Evolutionary conservation across 92 coral and sea anemone genomes (phyloP), one percentile per base, ranked within the genome.

Genomic region (Ricordea florida): DNA sequence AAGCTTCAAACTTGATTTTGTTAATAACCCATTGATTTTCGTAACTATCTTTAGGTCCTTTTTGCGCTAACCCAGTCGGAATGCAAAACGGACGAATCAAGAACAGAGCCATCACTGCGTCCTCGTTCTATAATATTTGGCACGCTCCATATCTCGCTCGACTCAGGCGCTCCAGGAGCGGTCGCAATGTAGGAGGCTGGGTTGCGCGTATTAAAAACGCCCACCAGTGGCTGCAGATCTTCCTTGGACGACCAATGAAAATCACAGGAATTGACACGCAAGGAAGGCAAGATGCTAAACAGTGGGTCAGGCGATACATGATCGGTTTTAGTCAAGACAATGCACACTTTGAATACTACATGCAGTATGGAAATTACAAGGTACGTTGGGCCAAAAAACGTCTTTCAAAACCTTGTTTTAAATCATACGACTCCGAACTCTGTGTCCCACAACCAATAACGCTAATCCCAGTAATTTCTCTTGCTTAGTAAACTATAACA

Each of bases 151-250:
- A 69, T 57, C 84, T 73, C 41, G 97, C 82, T 24, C 72, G 97
- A 74, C 88, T 91, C n/a, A 84, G 62, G 57, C 82, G 72, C 49
- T 13, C 78, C n/a, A 87, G 90, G 1, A 65, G 80, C 33, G 97
- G 97, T 25, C 85, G 85, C 41, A 73, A 67, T 49, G 84, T 79
- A 20, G 92, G 92, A 10, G 97, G 91, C 23, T 96, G 99, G 99
- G 89, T 87, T 33, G 81, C 99, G 11, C 68, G 85, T 0, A 74
- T 68, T 7, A 63, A 81, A 15, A 85, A 89, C 60, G 79, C 76
- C 61, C 74, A 84, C 42, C 99, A 96, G 34, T 96, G 92, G 92
- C 55, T 96, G 11, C 97, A 96, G 77, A 59, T 94, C n/a, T 83
- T 78, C 43, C 66, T 85, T 36, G 91, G 93, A 28, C 77, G 78